Evolutionary conservation across 2,113 vertebrate genomes (phyloP).

Genomic region (Cheirogaleus medius): DNA sequence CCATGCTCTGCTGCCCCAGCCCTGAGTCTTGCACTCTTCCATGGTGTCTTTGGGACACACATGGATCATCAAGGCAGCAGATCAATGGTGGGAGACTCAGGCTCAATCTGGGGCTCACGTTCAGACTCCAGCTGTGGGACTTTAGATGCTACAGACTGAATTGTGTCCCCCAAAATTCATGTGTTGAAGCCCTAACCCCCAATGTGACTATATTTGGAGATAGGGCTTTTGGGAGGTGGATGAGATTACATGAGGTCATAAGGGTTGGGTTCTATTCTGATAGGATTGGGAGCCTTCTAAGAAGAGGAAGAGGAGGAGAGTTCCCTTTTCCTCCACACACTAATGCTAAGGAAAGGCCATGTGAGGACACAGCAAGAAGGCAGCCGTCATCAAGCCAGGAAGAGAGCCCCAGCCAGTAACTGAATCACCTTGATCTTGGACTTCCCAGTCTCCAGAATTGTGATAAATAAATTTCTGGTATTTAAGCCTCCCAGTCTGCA

Average conservation of each 20-base stretch:
- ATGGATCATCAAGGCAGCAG: background rate
- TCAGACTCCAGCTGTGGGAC: background rate
- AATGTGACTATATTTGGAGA: background rate
- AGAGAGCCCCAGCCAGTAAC: background rate
- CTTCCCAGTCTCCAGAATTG: background rate
- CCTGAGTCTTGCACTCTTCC: background rate
- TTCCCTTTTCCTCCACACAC: background rate
- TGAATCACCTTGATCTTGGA: background rate
- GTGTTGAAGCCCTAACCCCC: background rate
- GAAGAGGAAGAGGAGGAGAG: background rate
- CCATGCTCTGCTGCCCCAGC: background rate
- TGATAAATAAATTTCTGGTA: background rate
- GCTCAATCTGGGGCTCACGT: background rate
- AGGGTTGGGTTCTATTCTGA: background rate
- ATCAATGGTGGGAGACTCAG: background rate
- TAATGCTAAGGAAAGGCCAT: fast-evolving
- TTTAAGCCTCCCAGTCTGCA: background rate
- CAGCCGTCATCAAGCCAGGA: background rate
- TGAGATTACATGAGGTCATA: background rate
- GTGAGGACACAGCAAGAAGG: background rate
- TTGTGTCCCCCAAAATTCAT: background rate
- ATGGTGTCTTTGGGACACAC: background rate
- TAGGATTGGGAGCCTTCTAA: too few relatives aligned
- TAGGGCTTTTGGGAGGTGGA: background rate
- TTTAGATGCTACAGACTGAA: background rate